A percentile compares a stretch with the other conserved stretches of the same genome.
Evolutionary conservation across 35 echinoderm and acorn worm genomes (phyloP).

Genomic region (Patiria miniata): DNA sequence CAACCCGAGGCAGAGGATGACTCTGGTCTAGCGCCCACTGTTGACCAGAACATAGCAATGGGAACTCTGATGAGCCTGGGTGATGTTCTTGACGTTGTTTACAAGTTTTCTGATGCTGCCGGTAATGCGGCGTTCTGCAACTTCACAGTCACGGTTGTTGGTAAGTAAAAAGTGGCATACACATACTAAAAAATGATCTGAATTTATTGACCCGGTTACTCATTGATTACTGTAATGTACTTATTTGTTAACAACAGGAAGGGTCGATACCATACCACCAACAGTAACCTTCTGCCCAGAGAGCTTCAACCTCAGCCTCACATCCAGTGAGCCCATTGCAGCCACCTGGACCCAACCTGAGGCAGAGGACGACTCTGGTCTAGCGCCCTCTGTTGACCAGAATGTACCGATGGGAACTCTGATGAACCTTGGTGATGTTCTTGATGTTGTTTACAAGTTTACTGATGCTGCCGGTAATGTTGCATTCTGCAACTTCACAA

Average conservation of each 20-base stretch:
- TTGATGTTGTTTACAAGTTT: conserved; percentile 1
- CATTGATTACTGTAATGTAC: no score
- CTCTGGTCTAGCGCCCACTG: background rate
- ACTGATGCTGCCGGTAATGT: conserved; percentile 34
- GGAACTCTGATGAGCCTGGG: background rate
- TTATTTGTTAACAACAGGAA: no score
- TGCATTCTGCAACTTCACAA: conserved; percentile 35
- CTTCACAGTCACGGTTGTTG: conserved; percentile 12
- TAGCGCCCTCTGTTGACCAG: background rate
- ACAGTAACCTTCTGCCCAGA: background rate
- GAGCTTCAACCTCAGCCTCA: background rate
- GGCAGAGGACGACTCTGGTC: conserved; percentile 11
- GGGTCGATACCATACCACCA: conserved; percentile 1
- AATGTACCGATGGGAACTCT: background rate
- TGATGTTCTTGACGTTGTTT: background rate
- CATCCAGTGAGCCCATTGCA: background rate
- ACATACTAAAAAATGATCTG: no score
- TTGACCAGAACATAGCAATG: background rate
- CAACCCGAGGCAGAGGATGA: background rate
- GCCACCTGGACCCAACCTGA: background rate
- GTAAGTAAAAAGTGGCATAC: background rate
- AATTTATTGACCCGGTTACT: no score
- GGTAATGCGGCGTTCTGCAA: conserved; percentile 43
- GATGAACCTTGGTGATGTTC: background rate
- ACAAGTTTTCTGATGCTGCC: conserved; percentile 22